These are phyloP conservation scores for Cordilura impudica DNA, from an alignment of 2,888 invertebrate genomes.

Conservation along the genomic window DNA sequence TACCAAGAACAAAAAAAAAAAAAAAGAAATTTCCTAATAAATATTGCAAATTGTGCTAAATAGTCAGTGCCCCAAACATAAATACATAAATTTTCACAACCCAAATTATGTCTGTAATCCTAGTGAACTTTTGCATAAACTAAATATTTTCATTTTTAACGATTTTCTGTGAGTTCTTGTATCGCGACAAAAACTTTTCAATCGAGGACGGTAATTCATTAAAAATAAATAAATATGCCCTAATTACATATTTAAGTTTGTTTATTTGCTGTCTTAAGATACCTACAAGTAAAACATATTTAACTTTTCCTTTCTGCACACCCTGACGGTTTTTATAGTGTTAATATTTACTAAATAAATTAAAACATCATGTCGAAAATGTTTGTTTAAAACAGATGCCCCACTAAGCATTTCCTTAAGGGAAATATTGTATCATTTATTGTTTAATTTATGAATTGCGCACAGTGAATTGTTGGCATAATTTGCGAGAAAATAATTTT, in stretches of 20 bases:
- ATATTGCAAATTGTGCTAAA: background rate
- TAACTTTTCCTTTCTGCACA: too few relatives aligned
- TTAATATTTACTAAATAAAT: background rate
- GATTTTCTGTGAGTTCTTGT: background rate
- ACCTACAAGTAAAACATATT: background rate
- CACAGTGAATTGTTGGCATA: background rate
- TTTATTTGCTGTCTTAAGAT: background rate
- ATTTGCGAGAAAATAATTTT: too few relatives aligned
- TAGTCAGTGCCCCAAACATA: background rate
- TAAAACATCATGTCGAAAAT: background rate
- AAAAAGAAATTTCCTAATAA: background rate
- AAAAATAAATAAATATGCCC: background rate
- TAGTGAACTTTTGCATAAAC: background rate
- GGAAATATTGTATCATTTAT: conserved; percentile 6
- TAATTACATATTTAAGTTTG: background rate
- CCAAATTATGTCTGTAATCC: background rate
- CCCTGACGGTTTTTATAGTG: background rate
- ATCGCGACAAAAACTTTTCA: background rate
- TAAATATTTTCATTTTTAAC: background rate
- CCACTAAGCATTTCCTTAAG: conserved; percentile 41
- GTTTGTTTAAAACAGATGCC: conserved; percentile 48
- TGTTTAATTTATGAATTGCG: conserved; percentile 1
- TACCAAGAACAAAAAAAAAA: too few relatives aligned
- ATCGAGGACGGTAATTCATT: background rate
- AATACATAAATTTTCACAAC: background rate